These are phyloP conservation scores for Penelope pileata DNA, from an alignment of 2,113 vertebrate genomes.

Conservation along the genomic window DNA sequence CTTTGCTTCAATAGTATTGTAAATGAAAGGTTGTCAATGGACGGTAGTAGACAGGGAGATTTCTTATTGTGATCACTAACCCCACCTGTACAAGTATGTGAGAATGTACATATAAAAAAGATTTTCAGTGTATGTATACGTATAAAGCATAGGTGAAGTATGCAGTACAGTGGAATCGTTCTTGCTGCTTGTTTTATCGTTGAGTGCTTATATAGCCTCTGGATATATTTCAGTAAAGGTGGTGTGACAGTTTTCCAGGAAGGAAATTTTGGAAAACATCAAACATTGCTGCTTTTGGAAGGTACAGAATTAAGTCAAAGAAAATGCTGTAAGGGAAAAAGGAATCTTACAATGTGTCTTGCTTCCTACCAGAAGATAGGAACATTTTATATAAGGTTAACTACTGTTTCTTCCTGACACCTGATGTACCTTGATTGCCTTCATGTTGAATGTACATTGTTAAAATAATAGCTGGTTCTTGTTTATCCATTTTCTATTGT, in stretches of 20 bases:
- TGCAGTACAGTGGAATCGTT: neutral
- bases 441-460: neutral
- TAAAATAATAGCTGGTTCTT: neutral
- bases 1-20: neutral
- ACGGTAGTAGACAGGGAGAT: neutral
- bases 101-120: neutral
- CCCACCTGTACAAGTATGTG: neutral
- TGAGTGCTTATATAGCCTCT: neutral
- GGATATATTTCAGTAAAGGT: neutral
- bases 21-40: neutral
- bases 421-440: neutral
- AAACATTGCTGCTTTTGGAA: neutral
- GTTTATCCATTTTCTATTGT: neutral
- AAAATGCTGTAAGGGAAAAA: neutral
- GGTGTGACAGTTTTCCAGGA: neutral
- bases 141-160: neutral
- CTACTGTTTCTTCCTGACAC: neutral
- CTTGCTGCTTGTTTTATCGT: neutral
- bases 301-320: neutral
- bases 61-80: neutral
- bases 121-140: too few relatives aligned
- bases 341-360: neutral
- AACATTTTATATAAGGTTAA: neutral
- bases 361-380: neutral
- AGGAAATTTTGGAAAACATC: neutral